Conservation (phyloP, 1,140 invertebrate species). For the Anastatus disparis region DNA sequence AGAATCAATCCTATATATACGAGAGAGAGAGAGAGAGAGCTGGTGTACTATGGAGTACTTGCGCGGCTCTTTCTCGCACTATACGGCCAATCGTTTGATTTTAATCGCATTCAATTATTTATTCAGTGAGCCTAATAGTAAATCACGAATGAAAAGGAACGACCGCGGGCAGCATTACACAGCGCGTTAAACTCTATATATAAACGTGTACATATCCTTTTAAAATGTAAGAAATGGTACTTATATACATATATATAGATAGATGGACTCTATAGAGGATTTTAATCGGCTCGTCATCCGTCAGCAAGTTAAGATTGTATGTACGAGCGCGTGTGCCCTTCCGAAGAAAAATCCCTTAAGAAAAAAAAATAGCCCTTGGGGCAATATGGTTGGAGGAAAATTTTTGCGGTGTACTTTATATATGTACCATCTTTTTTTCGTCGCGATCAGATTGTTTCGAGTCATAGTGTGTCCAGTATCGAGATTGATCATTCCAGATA, state of each 20-base stretch:
- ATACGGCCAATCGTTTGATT: slow-evolving; percentile 23
- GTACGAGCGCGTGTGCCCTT: slow-evolving; percentile 32
- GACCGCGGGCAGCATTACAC: slow-evolving; percentile 28
- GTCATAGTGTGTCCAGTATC: too few relatives aligned
- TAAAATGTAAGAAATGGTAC: too few relatives aligned
- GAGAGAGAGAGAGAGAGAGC: background rate
- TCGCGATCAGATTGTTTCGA: too few relatives aligned
- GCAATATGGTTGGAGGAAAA: too few relatives aligned
- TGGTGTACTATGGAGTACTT: too few relatives aligned
- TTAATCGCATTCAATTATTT: slow-evolving; percentile 41
- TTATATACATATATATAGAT: background rate
- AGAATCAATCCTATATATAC: slow-evolving; percentile 8
- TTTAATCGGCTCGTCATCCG: slow-evolving; percentile 47
- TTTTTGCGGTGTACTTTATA: too few relatives aligned
- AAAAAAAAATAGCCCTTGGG: too few relatives aligned
- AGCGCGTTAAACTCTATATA: slow-evolving; percentile 5
- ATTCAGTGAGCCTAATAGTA: slow-evolving; percentile 29
- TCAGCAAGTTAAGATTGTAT: slow-evolving; percentile 29
- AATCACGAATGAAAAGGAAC: slow-evolving; percentile 30
- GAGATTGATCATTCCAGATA: too few relatives aligned
- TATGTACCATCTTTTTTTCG: too few relatives aligned
- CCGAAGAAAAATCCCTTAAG: slow-evolving; percentile 48
- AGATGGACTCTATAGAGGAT: slow-evolving; percentile 13
- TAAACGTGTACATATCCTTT: too few relatives aligned
- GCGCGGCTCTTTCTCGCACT: too few relatives aligned